These are phyloP conservation scores for Drosophila tropicalis DNA, from an alignment of 1,140 invertebrate species.

Conservation along the genomic window DNA sequence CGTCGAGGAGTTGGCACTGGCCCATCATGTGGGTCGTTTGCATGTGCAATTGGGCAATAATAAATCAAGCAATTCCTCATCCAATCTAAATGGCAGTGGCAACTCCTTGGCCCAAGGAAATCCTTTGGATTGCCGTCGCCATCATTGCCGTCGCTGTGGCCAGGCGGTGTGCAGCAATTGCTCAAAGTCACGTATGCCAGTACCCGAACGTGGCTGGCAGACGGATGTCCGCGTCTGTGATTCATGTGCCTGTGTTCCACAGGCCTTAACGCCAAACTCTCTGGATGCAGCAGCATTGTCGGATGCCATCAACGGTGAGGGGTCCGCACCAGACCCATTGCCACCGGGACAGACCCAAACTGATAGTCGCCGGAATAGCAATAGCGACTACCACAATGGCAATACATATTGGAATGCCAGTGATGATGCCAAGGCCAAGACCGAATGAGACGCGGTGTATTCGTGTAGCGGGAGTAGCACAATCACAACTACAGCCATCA, in stretches of 20 bases:
- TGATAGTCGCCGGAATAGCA: not conserved
- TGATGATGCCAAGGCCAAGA: conserved; percentile 52
- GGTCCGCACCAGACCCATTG: not conserved
- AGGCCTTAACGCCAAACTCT: conserved; percentile 21
- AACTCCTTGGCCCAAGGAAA: not conserved
- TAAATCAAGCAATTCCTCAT: conserved; percentile 1
- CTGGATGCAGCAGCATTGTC: conserved; percentile 19
- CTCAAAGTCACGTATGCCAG: conserved; percentile 86
- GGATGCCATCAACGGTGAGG: conserved; percentile 44
- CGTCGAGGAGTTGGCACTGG: conserved; percentile 81
- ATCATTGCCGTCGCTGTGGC: conserved; percentile 92
- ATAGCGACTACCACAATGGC: conserved; percentile 20
- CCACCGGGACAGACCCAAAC: conserved; percentile 3
- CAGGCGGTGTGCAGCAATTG: conserved; percentile 88
- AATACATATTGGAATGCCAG: conserved; percentile 45
- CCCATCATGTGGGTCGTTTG: conserved; percentile 7
- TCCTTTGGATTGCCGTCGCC: conserved; percentile 83
- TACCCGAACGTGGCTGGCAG: conserved; percentile 88
- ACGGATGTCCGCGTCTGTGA: conserved; percentile 89
- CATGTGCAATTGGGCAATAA: not conserved
- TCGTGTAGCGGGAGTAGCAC: too few relatives aligned
- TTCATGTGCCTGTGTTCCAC: conserved; percentile 62
- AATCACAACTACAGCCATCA: conserved; percentile 1
- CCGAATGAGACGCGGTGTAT: conserved; percentile 46
- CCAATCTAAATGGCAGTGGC: not conserved